phyloP scores from a whole-genome alignment of 2,113 vertebrate species.

The Recurvirostra avosetta region DNA sequence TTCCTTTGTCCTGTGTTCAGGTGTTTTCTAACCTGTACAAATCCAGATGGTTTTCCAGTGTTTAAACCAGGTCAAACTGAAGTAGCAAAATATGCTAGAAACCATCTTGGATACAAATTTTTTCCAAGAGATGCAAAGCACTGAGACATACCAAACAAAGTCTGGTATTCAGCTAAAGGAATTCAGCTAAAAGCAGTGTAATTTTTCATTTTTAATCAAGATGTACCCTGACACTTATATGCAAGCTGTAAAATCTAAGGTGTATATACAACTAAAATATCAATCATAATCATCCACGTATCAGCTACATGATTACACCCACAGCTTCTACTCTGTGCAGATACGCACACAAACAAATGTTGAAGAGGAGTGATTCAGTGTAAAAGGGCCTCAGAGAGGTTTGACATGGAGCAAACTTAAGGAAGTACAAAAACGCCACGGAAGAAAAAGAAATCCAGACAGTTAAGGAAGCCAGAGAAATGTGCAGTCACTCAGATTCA shows the following conservation, averaged over 20 bases:
- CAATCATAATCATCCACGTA: not conserved
- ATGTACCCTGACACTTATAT: not conserved
- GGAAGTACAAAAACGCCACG: not conserved
- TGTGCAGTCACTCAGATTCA: not conserved
- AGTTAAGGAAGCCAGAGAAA: not conserved
- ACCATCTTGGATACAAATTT: not conserved
- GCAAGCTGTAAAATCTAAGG: not conserved
- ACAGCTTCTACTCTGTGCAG: not conserved
- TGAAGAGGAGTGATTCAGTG: not conserved
- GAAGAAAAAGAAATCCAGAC: not conserved
- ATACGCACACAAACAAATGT: fast-evolving
- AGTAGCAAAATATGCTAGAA: not conserved
- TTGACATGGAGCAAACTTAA: not conserved
- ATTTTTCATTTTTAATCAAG: not conserved
- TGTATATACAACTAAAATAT: not conserved
- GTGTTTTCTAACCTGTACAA: not conserved
- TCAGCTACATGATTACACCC: not conserved
- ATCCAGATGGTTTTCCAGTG: not conserved
- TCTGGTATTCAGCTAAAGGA: not conserved
- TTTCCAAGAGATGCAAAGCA: not conserved
- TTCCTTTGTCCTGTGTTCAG: not conserved
- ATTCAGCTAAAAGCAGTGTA: not conserved
- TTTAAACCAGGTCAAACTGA: not conserved
- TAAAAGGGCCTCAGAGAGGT: not conserved
- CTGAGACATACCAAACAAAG: not conserved